Evolutionary conservation across 1,140 invertebrate species (phyloP).

Genomic region (Phymorhynchus buccinoides): DNA sequence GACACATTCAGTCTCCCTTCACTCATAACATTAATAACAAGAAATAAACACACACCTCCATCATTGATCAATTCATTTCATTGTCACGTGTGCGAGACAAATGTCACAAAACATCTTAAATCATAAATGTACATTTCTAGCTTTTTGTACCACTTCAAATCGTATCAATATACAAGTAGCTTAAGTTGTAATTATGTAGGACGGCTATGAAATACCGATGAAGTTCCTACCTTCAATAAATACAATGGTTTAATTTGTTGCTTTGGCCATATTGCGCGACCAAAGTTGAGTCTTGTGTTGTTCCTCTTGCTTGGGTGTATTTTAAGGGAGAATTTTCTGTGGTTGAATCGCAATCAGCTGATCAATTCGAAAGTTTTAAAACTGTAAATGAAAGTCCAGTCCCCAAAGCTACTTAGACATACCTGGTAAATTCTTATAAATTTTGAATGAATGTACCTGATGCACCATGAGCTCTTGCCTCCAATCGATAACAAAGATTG

Average conservation of each 20-base stretch:
- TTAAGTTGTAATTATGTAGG: no score
- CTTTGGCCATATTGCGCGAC: not conserved
- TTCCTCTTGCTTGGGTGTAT: not conserved
- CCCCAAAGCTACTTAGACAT: not conserved
- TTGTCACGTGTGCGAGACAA: no score
- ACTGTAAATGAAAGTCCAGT: not conserved
- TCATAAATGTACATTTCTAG: no score
- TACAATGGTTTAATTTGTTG: slow-evolving; percentile 2
- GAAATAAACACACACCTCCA: no score
- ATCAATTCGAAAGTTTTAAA: not conserved
- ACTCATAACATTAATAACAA: no score
- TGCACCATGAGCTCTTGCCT: not conserved
- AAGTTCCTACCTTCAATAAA: not conserved
- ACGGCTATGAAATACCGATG: no score
- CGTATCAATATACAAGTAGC: no score
- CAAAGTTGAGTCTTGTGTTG: no score
- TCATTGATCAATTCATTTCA: no score
- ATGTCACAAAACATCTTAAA: no score
- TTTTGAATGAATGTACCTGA: not conserved
- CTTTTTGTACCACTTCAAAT: no score
- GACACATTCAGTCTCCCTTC: no score
- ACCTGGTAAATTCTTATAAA: not conserved
- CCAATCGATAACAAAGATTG: not conserved
- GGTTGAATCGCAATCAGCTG: not conserved
- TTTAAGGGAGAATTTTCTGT: not conserved